These are phyloP conservation scores for Galerucella calmariensis DNA, from an alignment of 2,888 invertebrate genomes.

Conservation along the genomic window DNA sequence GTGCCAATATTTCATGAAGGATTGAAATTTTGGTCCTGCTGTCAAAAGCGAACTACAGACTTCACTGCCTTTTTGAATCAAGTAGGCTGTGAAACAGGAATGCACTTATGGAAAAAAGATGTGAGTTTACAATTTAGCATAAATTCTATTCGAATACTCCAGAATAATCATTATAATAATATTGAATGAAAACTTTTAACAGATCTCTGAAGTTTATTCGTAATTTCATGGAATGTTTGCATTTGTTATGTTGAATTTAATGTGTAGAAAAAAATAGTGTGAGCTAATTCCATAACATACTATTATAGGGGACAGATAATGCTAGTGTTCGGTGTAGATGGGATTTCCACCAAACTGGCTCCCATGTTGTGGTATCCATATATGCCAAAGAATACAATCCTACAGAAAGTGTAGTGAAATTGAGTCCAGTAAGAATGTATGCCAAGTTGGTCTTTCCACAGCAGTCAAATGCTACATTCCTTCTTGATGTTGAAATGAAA, in stretches of 20 bases:
- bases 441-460: slow-evolving; percentile 82
- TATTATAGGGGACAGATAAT: slow-evolving; percentile 63
- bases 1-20: slow-evolving; percentile 96
- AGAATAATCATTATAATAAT: background rate
- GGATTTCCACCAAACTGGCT: slow-evolving; percentile 96
- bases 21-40: slow-evolving; percentile 97
- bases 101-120: slow-evolving; percentile 87
- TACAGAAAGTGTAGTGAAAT: slow-evolving; percentile 76
- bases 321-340: slow-evolving; percentile 75
- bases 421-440: slow-evolving; percentile 85
- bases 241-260: too few species aligned
- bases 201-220: too few species aligned
- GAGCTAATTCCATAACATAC: slow-evolving; percentile 61
- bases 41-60: slow-evolving; percentile 91
- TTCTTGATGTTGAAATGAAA: slow-evolving; percentile 81
- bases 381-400: slow-evolving; percentile 93
- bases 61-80: slow-evolving; percentile 93
- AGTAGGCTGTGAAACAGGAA: slow-evolving; percentile 86
- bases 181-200: background rate
- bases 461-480: slow-evolving; percentile 76
- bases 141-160: background rate
- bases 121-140: slow-evolving; percentile 59
- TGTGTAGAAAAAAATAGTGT: too few species aligned
- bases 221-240: too few species aligned
- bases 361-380: slow-evolving; percentile 85